Base-by-base conservation (phyloP, 2,113 vertebrate genomes). In the Eurystomus gularis region DNA sequence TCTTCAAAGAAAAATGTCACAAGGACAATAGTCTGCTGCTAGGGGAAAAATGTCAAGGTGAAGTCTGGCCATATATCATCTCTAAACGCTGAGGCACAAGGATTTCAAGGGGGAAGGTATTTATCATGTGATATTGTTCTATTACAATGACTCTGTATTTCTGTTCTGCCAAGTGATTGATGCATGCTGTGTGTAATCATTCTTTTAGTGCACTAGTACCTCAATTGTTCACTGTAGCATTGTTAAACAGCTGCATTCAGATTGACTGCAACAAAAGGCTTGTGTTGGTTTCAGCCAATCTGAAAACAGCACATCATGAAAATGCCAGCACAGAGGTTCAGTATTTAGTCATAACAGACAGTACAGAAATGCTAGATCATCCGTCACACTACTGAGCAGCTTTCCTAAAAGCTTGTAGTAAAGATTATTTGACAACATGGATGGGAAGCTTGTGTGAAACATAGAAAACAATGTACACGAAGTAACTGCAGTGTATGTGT, bases 121-220 rank as follows among this genome's bases (percentile, higher is more conserved):
- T 97, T 98, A 96, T 98, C 97, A 97, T 97, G 96, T 92, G 96
- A 94, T 97, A 97, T 93, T 97, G 96, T 98, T 97, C 96, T 97
- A 86, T 98, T 95, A 92, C 97, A 94, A 86, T 83, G 83, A 83
- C 87, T 98, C 97, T 96, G 68, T 97, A 96, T 96, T 98, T 96
- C 96, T 95, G 89, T 88, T 86, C 82, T 80, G 75, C 86, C 71
- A 4, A 62, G 44, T 98, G 98, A 98, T 97, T 94, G 97, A 98
- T 98, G 96, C 83, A 5, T 62, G 64, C 83, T 86, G 90, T 44
- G 72, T 82, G 89, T 91, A 81, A 97, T 98, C 96, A 96, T 83
- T 98, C 97, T 97, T 51, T 97, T 84, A 87, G 82, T 81, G 92
- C 61, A n/a, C 80, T 72, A 77, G 49, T 64, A 66, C 90, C 86